Evolutionary conservation across 2,888 invertebrate genomes (phyloP), one percentile per base, ranked within the genome.

Genomic region (Tillus elongatus): DNA sequence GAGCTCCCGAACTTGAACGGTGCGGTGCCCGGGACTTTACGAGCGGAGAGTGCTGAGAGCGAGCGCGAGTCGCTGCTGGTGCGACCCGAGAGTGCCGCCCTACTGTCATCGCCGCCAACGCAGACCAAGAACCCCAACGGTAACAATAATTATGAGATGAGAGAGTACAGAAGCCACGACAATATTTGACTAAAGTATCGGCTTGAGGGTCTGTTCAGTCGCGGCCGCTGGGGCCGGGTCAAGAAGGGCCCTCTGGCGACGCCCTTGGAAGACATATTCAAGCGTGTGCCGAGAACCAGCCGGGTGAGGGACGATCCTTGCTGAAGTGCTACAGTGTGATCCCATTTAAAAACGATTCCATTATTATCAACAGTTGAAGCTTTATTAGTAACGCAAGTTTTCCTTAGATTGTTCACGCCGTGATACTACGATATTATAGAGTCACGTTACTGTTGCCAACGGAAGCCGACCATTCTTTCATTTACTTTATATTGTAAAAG

Each of bases 61-160:
- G 76, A 76, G 54, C 65, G 75, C 13, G 76, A 76, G 50, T 74
- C 74, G 16, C 64, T 75, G 37, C 64, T 77, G 35, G 71, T 68
- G 12, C 61, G 70, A 34, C 75, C 73, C 36, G 67, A 70, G 34
- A 70, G 69, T 49, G 58, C 73, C 32, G 67, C 69, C 19, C 46
- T 61, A 2, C 59, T 62, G 26, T 61, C 60, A 9, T 39, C 53
- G 13, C 61, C 64, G 32, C 57, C 59, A 36, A 54, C 46, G 27
- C 60, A 58, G 36, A 61, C 64, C 19, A 75, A 76, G 44, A 79
- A 77, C 61, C 77, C 77, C 41, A 82, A 81, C 64, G 80, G 81
- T 35, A 82, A 82, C 66, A 83, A 82, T 64, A 83, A 82, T 58
- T 83, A 82, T 64, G 84, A 85, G 63, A 75, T 83, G 74, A 74